phyloP scores from a whole-genome alignment of 2,888 invertebrate species.

The Hemaris fuciformis region DNA sequence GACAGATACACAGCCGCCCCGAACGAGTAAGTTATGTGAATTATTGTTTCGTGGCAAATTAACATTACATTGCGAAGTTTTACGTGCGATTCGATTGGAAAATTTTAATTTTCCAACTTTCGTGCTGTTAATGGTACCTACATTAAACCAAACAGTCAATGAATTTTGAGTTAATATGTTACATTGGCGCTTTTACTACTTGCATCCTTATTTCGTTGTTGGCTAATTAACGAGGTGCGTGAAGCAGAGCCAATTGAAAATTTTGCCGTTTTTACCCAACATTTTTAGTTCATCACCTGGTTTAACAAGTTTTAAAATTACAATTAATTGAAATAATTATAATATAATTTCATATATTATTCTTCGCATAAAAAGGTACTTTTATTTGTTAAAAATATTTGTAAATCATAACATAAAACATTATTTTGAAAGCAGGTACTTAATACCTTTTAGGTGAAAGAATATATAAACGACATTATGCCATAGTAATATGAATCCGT shows the following conservation, averaged over 20 bases:
- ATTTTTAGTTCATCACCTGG: no score
- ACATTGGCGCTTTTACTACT: not conserved
- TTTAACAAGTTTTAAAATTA: no score
- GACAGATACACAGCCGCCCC: slow-evolving; percentile 74
- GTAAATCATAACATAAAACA: not conserved
- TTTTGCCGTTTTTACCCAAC: no score
- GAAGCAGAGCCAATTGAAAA: not conserved
- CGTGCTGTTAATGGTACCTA: not conserved
- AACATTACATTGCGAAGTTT: not conserved
- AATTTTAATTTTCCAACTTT: slow-evolving; percentile 18
- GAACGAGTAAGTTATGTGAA: slow-evolving; percentile 66
- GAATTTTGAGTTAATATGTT: not conserved
- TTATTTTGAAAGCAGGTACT: not conserved
- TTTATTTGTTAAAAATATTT: no score
- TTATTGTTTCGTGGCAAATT: slow-evolving; percentile 18
- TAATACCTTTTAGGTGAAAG: not conserved
- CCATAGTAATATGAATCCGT: not conserved
- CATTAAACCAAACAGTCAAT: not conserved
- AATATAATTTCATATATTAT: no score
- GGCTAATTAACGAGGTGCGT: not conserved
- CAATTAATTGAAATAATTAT: no score
- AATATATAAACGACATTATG: no score
- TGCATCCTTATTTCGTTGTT: not conserved
- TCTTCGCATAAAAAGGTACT: no score
- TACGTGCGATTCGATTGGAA: slow-evolving; percentile 9